These are phyloP conservation scores for Hipparchia semele DNA, from an alignment of 2,888 invertebrate species.

Conservation along the genomic window DNA sequence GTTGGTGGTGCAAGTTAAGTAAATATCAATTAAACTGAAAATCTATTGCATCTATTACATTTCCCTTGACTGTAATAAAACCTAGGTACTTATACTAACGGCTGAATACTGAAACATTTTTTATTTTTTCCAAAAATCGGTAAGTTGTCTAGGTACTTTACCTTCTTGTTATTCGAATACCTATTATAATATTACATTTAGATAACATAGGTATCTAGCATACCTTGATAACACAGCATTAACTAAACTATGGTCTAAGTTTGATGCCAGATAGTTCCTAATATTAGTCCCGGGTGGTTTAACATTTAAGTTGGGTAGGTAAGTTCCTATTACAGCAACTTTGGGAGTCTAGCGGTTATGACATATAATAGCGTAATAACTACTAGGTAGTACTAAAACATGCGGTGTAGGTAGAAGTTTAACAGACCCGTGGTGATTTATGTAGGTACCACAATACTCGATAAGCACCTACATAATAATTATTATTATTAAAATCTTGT, in stretches of 20 bases:
- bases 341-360: slow-evolving; percentile 11
- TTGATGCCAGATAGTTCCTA: slow-evolving; percentile 24
- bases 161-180: background rate
- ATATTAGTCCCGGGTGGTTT: slow-evolving; percentile 21
- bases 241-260: slow-evolving; percentile 19
- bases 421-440: too few species aligned
- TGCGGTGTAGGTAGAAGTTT: background rate
- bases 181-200: background rate
- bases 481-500: too few species aligned
- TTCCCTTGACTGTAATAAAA: too few species aligned
- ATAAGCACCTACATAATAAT: too few species aligned
- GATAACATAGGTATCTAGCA: background rate
- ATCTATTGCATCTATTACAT: too few species aligned
- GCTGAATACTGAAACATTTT: background rate
- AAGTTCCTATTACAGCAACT: slow-evolving; percentile 16
- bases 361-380: slow-evolving; percentile 13
- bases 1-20: too few species aligned
- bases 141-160: too few species aligned
- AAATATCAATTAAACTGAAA: too few species aligned
- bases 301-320: slow-evolving; percentile 23
- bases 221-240: background rate
- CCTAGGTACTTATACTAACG: too few species aligned
- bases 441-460: too few species aligned
- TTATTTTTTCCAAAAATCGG: background rate
- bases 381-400: slow-evolving; percentile 7